Base-by-base conservation (phyloP, 2,888 invertebrate species). In the Pachliopta kotzebuea region DNA sequence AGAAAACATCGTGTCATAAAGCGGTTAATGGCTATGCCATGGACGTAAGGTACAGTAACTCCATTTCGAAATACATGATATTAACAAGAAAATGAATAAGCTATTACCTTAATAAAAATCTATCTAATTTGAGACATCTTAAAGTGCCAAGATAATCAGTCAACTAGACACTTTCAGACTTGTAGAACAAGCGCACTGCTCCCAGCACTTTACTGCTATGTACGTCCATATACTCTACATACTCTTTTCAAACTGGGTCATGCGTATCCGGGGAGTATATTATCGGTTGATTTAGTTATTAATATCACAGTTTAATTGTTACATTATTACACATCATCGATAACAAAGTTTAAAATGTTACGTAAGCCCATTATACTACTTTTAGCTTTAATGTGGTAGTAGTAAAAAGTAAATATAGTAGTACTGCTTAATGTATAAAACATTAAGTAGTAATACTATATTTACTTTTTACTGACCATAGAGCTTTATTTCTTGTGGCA, bases 181-280 rank as follows among this genome's bases (percentile, higher is more conserved):
- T 69, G 74, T 72, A 70, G 75, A 76, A 74, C 72, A 70, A 77
- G 65, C 66, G 45, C 55, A 57, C 66, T 67, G 67, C 67, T 68
- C 62, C 29, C 14, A 66, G 68, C 69, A 56, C 45, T 59, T 50
- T 57, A 60, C 45, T 45, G 6, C 4, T 45, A n/a, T 72, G 66
- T 70, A 73, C 69, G 68, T 70, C 70, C 63, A 70, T 67, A 67
- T 50, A 69, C 65, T 64, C 67, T 62, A 71, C 68, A 69, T 70
- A 71, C 59, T 73, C 45, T 58, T 31, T 60, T 17, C 68, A 67
- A 87, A 83, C 78, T 87, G 75, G 89, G 88, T 83, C 88, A 83
- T 78, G 79, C 79, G 83, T 86, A 83, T 86, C 86, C 85, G 87
- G 85, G 84, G 83, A 76, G 80, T 74, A 74, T 68, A 75, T 77